Conservation (phyloP, 2,797 vertebrate species). For the Scarus forsteni region DNA sequence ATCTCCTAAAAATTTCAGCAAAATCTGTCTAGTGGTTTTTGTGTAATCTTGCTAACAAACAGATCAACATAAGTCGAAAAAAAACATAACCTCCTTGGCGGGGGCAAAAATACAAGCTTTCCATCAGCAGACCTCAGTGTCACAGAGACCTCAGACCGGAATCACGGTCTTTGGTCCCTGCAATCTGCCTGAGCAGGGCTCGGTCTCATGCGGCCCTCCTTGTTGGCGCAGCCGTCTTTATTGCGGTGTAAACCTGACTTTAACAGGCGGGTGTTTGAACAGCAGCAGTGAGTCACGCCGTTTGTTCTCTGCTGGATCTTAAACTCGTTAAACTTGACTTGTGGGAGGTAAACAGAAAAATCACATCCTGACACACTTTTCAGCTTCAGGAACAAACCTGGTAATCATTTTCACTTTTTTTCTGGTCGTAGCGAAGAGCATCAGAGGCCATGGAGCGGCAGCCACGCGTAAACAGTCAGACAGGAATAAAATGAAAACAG, state of each 20-base stretch:
- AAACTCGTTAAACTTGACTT: conserved; percentile 30
- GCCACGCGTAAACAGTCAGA: not conserved
- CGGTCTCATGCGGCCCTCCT: not conserved
- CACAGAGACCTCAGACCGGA: conserved; percentile 10
- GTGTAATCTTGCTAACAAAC: too few species aligned
- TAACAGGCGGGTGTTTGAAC: conserved; percentile 19
- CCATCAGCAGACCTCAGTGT: not conserved
- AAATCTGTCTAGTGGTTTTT: too few species aligned
- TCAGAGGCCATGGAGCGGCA: not conserved
- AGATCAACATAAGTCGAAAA: too few species aligned
- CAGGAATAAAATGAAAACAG: not conserved
- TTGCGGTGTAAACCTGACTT: conserved; percentile 26
- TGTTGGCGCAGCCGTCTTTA: conserved; percentile 24
- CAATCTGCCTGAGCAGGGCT: not conserved
- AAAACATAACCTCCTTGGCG: too few species aligned
- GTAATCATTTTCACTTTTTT: conserved; percentile 14
- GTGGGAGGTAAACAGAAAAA: conserved; percentile 24
- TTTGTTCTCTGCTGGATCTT: conserved; percentile 60
- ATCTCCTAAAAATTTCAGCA: too few species aligned
- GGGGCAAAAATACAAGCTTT: not conserved
- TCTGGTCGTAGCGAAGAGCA: not conserved
- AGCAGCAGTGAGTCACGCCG: conserved; percentile 26
- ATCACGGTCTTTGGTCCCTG: not conserved
- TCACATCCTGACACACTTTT: conserved; percentile 10
- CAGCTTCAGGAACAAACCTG: conserved; percentile 23